Evolutionary conservation across 2,888 invertebrate genomes (phyloP).

Genomic region (Callyntrura sp.): DNA sequence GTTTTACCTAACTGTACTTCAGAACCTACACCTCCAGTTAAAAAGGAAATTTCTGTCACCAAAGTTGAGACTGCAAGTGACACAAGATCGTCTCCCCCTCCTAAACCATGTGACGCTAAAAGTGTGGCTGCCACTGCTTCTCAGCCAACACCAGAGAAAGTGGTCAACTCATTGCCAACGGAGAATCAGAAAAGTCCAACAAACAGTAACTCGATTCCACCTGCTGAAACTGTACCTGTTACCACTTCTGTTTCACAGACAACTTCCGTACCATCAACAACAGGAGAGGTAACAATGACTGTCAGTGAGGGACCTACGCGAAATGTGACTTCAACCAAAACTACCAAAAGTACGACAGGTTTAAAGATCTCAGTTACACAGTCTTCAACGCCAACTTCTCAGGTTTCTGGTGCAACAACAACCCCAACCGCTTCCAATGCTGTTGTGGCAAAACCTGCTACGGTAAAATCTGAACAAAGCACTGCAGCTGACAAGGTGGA

Average conservation of each 20-base stretch:
- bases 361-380: constrained; percentile 13
- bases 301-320: background rate
- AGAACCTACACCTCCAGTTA: background rate
- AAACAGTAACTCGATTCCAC: background rate
- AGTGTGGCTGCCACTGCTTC: background rate
- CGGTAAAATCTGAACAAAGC: background rate
- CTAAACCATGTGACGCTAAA: background rate
- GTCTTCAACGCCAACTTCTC: background rate
- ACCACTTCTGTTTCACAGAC: background rate
- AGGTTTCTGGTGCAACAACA: background rate
- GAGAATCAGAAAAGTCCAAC: background rate
- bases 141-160: background rate
- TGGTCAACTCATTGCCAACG: background rate
- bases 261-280: background rate
- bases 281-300: background rate
- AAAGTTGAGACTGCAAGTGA: background rate
- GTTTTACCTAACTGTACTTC: too few relatives aligned
- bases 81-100: background rate
- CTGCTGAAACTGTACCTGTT: background rate
- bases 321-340: background rate
- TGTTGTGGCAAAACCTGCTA: background rate
- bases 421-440: background rate
- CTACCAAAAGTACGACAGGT: background rate
- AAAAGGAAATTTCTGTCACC: background rate
- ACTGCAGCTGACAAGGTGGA: background rate